These are phyloP conservation scores for Fabriciana adippe DNA, from an alignment of 2,888 invertebrate species.

Conservation along the genomic window DNA sequence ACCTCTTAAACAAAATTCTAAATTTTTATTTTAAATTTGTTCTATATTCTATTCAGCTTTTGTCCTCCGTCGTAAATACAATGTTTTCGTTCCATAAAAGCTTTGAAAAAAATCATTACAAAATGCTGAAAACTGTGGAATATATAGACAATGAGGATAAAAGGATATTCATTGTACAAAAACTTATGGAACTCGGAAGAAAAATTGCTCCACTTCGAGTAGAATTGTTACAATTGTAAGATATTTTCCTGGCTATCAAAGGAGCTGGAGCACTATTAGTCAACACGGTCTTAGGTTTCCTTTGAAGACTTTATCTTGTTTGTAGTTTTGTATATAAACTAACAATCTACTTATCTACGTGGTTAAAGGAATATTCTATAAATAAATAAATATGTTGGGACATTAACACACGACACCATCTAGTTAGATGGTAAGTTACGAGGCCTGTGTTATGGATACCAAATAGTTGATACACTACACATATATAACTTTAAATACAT, in stretches of 20 bases:
- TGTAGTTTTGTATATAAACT: not conserved
- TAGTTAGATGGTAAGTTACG: too few relatives aligned
- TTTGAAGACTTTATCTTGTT: slow-evolving; percentile 8
- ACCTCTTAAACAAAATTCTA: not conserved
- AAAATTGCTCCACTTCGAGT: slow-evolving; percentile 22
- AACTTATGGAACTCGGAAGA: slow-evolving; percentile 17
- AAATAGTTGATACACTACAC: too few relatives aligned
- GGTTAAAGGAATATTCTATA: too few relatives aligned
- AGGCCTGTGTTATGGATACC: too few relatives aligned
- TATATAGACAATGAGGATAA: slow-evolving; percentile 27
- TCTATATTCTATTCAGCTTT: slow-evolving; percentile 1
- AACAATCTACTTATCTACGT: not conserved
- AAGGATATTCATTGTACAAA: slow-evolving; percentile 31
- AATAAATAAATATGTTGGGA: too few relatives aligned
- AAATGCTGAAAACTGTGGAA: slow-evolving; percentile 2
- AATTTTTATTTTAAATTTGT: not conserved
- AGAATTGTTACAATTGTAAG: slow-evolving; percentile 29
- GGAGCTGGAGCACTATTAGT: slow-evolving; percentile 9
- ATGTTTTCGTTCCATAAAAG: slow-evolving; percentile 8
- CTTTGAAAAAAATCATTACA: slow-evolving; percentile 21
- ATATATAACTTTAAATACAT: too few relatives aligned
- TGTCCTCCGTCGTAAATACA: slow-evolving; percentile 12
- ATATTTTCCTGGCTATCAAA: slow-evolving; percentile 20
- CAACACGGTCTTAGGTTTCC: slow-evolving; percentile 13
- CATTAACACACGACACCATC: too few relatives aligned